Evolutionary conservation across 2,888 invertebrate genomes (phyloP), one percentile per base, ranked within the genome.

Genomic region (Suillia variegata): DNA sequence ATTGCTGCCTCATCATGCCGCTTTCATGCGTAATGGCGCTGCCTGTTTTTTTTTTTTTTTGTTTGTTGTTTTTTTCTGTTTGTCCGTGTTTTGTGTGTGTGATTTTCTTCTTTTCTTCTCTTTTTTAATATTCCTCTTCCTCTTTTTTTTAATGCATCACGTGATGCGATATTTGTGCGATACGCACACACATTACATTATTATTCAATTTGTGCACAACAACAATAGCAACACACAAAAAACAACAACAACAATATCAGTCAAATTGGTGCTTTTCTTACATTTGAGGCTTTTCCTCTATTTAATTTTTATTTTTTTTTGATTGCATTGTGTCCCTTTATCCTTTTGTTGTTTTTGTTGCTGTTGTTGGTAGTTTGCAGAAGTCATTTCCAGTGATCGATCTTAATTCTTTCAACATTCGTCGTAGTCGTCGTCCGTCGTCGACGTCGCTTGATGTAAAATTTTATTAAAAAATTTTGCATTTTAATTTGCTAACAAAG

Each of bases 341-440:
- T 42, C 48, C 34, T 51, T 52, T n/a, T 42, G 15, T 21, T 34
- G 10, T n/a, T 51, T 52, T n/a, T 42, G 15, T 21, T 34, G 10
- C n/a, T n/a, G n/a, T n/a, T n/a, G n/a, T n/a, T n/a, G n/a, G 12
- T 56, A 58, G 65, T 67, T 72, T 68, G 60, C 59, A 69, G 69
- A 70, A 74, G 77, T 80, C 76, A 76, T 77, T 69, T 64, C 66
- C 68, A 71, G 80, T 78, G 78, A 80, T 80, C 80, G 79, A 80
- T 80, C 80, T 80, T 80, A 72, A 74, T 74, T 70, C 71, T 64
- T 69, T 69, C 67, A 68, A 67, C 74, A 76, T 73, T 76, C 71
- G 54, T 56, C 21, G 51, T 3, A 38, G 24, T 38, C 49, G 54
- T 45, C 18, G 33, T 47, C 17, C 31, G 15, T 22, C 17, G 24